Base-by-base conservation (phyloP, 2,888 invertebrate genomes). In the Deroplatys truncata region DNA sequence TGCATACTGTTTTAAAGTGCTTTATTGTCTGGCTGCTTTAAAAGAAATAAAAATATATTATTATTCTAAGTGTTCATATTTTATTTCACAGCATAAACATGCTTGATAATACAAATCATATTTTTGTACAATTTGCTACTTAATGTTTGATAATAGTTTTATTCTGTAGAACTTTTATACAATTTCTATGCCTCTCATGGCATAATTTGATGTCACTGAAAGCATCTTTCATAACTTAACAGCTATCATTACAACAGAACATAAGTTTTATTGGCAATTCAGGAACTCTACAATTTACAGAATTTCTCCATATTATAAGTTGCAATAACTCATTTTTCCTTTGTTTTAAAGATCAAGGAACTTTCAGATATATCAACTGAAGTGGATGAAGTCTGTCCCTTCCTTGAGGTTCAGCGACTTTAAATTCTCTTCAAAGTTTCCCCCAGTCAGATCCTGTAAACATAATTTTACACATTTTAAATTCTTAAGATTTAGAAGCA, bases 401-500 rank as follows among this genome's bases (percentile, higher is more conserved):
- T 98, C 97, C 90, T 91, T 93, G 91, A 97, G 94, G 92, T 96
- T 94, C 91, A 97, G 93, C 28, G 96, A 96, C 91, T 93, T 93
- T 88, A 98, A 94, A 93, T 97, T 96, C 89, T 93, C 93, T 94
- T 97, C 97, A 94, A 98, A 97, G 90, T 94, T 94, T 28, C 97
- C 97, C 92, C 95, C 94, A 4, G 97, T 97, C 92, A 97, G 93
- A 93, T 96, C 96, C 95, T 95, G 92, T 72, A 93, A 93, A 90
- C 89, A 89, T 90, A 91, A 43, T 43, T 13, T 43, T 43, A 43
- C 13, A 13, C 25, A 25, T 20, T 25, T 72, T 72, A 72, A 72
- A 20, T 20, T 20, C 56, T 72, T 2, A 72, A 20, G 7, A 72
- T 25, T 2, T 72, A 72, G 3, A 20, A 9, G 15, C 56, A 72